Evolutionary conservation across 2,797 vertebrate species (phyloP), one percentile per base, ranked within the genome.

Genomic region (Margarornis squamiger): DNA sequence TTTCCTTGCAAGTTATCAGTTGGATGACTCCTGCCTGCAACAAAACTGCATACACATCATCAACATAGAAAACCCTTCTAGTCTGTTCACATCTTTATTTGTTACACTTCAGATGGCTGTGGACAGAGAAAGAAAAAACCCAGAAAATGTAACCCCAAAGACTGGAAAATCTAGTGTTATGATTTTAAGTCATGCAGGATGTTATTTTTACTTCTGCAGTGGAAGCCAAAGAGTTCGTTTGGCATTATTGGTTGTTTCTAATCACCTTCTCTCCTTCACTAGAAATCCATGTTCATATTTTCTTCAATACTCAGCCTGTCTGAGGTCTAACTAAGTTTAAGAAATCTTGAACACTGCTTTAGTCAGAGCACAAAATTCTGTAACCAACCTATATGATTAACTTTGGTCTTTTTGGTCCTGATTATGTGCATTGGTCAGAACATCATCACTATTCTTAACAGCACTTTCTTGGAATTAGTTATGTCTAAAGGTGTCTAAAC

Each of bases 401-500:
- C 10, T 76, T 73, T 62, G 48, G 11, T 88, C 58, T 94, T 78
- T 55, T 58, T 62, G 68, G 54, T 58, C 24, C 36, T 62, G 36
- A 73, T 63, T 66, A 75, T 55, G n/a, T 73, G 32, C 34, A 38
- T 87, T 85, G 85, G 76, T 89, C 78, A 89, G 38, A 92, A 77
- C 7, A 62, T 68, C 48, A 66, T 76, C 46, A 39, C 32, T 87
- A 59, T 84, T 43, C n/a, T 63, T 87, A 79, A 21, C 20, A 63
- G 7, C 38, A 65, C 12, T 82, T 81, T 87, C 49, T 85, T 63
- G 59, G 55, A 91, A 73, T 63, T 87, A 72, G 22, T 10, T 87
- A 13, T 85, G 26, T 58, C 81, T 93, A 91, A 80, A 88, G 29
- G 48, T 90, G 49, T 65, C 61, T 93, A 90, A 93, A 80, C 26